phyloP scores from a whole-genome alignment of 2,113 vertebrate genomes.

The Clinocottus analis region DNA sequence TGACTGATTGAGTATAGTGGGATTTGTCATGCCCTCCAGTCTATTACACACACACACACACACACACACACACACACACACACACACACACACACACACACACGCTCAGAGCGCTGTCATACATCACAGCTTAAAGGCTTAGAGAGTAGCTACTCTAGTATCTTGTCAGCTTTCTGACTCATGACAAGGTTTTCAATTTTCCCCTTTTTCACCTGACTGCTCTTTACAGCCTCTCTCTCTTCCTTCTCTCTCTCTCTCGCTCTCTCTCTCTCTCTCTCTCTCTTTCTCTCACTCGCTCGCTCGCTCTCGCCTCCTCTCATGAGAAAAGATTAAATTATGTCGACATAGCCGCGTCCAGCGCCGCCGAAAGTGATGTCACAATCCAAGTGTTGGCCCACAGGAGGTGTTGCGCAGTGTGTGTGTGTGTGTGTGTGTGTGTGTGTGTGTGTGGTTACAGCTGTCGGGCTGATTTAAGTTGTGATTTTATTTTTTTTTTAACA shows the following conservation, averaged over 20 bases:
- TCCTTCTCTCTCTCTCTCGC: neutral
- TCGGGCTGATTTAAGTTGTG: neutral
- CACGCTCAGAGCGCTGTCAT: constrained; percentile 28
- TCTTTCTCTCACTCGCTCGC: neutral
- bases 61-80: constrained; percentile 8
- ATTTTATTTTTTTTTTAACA: neutral
- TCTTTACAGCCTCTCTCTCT: constrained; percentile 53
- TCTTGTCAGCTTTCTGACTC: constrained; percentile 67
- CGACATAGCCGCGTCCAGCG: constrained; percentile 2
- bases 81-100: constrained; percentile 7
- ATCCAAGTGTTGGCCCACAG: constrained; percentile 21
- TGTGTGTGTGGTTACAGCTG: constrained; percentile 4
- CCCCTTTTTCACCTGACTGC: constrained; percentile 66
- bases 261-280: constrained; percentile 15
- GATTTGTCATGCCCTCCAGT: constrained; percentile 39
- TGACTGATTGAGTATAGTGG: constrained; percentile 39
- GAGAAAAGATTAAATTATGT: constrained; percentile 48
- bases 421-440: neutral
- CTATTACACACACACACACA: constrained; percentile 27
- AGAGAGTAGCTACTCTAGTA: constrained; percentile 45
- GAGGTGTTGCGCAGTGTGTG: neutral
- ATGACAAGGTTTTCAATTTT: constrained; percentile 70
- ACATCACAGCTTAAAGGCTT: constrained; percentile 52
- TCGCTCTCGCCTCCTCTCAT: constrained; percentile 17
- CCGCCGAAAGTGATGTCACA: constrained; percentile 32